Base-by-base conservation (phyloP, 2,113 vertebrate species). In the Brachirus orientalis region DNA sequence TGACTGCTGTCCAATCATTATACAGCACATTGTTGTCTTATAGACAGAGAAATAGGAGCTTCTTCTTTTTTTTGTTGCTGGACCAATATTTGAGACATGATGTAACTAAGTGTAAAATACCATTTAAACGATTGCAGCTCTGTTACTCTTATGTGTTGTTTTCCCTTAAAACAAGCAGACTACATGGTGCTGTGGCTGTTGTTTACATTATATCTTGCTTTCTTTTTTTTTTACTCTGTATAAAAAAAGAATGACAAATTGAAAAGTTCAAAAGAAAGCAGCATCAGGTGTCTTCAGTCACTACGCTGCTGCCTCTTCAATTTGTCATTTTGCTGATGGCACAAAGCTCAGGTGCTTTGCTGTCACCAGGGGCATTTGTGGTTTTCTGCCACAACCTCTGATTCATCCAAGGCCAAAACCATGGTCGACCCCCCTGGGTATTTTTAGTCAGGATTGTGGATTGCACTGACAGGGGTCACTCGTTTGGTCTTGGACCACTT, bases 321-420 rank as follows among this genome's bases (percentile, higher is more conserved):
- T 78, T 63, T 72, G 47, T 77, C 40, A 61, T 56, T 67, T 57
- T 18, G 51, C 80, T 72, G 66, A 33, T 43, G 60, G 64, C 67
- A 55, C 37, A 19, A 63, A 63, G 77, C 77, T 81, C 78, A 80
- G 83, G 65, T 80, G 79, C 52, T 77, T 44, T 16, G 16, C 57
- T 58, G 50, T 70, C 72, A 65, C n/a, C n/a, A n/a, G n/a, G n/a
- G n/a, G 54, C 60, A 28, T 67, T 69, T 52, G 63, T 37, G 37
- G 63, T 69, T 83, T 54, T 44, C 54, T 72, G 69, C 19, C 38
- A 17, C 20, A 59, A 65, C 47, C 55, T 77, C 55, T 52, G 48
- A 62, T 77, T 71, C 48, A 7, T 60, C 35, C 8, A 12, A 13
- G 63, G 66, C 41, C 6, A 41, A 66, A 18, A 46, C 63, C 38